Conservation (phyloP, 1,140 invertebrate genomes). For the Parapsyche elsis region DNA sequence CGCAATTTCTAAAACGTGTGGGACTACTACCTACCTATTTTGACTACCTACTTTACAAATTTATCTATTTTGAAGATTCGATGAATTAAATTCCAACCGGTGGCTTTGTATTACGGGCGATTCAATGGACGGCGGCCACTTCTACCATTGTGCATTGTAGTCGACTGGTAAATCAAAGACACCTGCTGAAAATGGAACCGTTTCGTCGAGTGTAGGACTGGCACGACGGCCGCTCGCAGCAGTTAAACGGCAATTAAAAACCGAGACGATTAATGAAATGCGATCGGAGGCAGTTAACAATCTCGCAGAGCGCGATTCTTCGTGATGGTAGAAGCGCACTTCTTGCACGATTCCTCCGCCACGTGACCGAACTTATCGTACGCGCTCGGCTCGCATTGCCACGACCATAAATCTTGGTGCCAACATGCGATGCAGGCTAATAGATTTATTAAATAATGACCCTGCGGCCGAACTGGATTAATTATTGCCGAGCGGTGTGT, state of each 20-base stretch:
- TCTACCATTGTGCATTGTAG: no score
- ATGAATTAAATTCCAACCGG: no score
- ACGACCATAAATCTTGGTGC: constrained; percentile 52
- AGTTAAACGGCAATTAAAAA: constrained; percentile 24
- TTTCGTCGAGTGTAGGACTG: background rate
- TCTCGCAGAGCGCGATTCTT: constrained; percentile 32
- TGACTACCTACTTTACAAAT: no score
- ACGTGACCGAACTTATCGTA: constrained; percentile 55
- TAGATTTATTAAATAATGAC: constrained; percentile 54
- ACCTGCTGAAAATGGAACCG: background rate
- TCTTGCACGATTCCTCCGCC: constrained; percentile 48
- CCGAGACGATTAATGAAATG: constrained; percentile 33
- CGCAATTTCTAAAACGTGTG: no score
- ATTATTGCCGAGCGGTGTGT: constrained; percentile 1
- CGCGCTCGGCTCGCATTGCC: constrained; percentile 48
- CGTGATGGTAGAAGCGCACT: constrained; percentile 43
- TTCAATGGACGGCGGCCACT: no score
- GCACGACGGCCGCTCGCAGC: background rate
- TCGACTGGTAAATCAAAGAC: background rate
- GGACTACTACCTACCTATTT: no score
- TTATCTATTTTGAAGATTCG: no score
- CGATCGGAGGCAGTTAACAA: constrained; percentile 32
- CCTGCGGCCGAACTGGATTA: constrained; percentile 34
- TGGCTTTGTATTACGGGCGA: no score
- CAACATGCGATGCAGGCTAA: constrained; percentile 54